Conservation (phyloP, 1,140 invertebrate species). For the Odontomachus brunneus region DNA sequence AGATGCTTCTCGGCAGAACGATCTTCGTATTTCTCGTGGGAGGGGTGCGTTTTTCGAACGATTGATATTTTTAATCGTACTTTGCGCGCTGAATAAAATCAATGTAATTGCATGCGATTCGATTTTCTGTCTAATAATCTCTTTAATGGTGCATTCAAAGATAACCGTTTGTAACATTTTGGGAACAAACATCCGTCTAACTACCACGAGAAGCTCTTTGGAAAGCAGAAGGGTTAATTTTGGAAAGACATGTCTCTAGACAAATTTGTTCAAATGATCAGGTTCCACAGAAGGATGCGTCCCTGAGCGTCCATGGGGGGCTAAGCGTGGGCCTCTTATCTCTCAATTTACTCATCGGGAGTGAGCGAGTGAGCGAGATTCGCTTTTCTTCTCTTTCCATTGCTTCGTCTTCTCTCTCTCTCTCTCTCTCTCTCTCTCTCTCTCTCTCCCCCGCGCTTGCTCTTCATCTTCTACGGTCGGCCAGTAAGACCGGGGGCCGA, state of each 20-base stretch:
- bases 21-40: background rate
- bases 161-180: no score
- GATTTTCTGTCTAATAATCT: background rate
- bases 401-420: slow-evolving; percentile 29
- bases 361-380: slow-evolving; percentile 64
- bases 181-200: background rate
- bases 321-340: slow-evolving; percentile 81
- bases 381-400: slow-evolving; percentile 16
- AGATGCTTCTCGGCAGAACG: slow-evolving; percentile 34
- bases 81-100: slow-evolving; percentile 11
- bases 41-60: no score
- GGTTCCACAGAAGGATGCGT: slow-evolving; percentile 66
- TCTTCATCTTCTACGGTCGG: slow-evolving; percentile 25
- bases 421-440: slow-evolving; percentile 43
- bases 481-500: slow-evolving; percentile 17
- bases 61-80: background rate
- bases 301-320: slow-evolving; percentile 67
- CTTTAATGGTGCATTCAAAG: no score
- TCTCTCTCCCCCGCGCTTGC: slow-evolving; percentile 23
- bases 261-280: background rate
- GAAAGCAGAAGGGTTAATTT: background rate
- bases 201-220: background rate
- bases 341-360: slow-evolving; percentile 80
- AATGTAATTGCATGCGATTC: background rate
- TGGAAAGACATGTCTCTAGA: background rate